A percentile compares a stretch with the other conserved stretches of the same genome.
Evolutionary conservation across 2,888 invertebrate genomes (phyloP).

Genomic region (Portevinia maculata): DNA sequence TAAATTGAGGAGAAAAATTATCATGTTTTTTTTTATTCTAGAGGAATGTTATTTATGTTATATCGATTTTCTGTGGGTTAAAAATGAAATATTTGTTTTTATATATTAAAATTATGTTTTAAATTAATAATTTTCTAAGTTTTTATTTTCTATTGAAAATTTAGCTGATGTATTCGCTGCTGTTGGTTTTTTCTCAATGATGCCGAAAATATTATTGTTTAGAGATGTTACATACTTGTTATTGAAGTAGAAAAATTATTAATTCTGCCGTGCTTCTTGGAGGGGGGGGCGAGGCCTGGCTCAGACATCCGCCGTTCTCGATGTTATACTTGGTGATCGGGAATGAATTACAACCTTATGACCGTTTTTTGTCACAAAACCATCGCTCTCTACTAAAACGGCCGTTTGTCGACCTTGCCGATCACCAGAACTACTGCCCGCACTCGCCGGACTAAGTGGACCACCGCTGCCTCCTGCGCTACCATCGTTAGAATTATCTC

Average conservation of each 20-base stretch:
- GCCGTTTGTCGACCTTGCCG: constrained; percentile 87
- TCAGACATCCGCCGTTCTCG: constrained; percentile 93
- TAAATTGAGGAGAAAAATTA: constrained; percentile 52
- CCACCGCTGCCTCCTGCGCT: constrained; percentile 75
- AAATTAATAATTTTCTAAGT: constrained; percentile 71
- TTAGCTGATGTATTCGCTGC: constrained; percentile 63
- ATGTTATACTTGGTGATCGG: constrained; percentile 93
- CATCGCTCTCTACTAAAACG: constrained; percentile 92
- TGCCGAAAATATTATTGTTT: constrained; percentile 68
- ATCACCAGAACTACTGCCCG: constrained; percentile 79
- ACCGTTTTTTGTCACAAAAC: constrained; percentile 92
- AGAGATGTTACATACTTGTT: constrained; percentile 76
- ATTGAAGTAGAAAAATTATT: constrained; percentile 76
- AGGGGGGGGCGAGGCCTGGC: constrained; percentile 90
- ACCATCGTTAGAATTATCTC: constrained; percentile 63
- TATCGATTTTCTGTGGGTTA: constrained; percentile 29
- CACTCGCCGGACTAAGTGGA: constrained; percentile 77
- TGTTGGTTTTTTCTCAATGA: constrained; percentile 65
- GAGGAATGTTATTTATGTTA: constrained; percentile 28
- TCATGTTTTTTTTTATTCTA: constrained; percentile 19
- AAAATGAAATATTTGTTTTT: constrained; percentile 74
- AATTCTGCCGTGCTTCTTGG: constrained; percentile 84
- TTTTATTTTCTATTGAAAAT: constrained; percentile 52
- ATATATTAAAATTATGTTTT: constrained; percentile 69
- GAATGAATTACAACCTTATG: constrained; percentile 95